phyloP scores from a whole-genome alignment of 2,113 vertebrate genomes.

The Gymnarchus niloticus region DNA sequence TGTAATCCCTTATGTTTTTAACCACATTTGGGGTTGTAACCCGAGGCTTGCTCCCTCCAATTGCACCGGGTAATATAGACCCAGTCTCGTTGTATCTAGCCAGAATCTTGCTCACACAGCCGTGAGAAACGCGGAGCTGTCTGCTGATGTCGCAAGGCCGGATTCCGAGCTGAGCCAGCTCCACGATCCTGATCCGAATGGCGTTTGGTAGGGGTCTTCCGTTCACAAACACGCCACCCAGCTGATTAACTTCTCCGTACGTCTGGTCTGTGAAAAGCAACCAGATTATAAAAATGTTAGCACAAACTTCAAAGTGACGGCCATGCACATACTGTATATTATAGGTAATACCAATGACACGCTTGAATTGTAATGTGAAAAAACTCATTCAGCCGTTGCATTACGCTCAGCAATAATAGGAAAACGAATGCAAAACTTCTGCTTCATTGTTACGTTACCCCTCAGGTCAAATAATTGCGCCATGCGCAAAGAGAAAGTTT shows the following conservation, averaged over 20 bases:
- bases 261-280: constrained; percentile 69
- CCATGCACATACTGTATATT: neutral
- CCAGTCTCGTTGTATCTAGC: constrained; percentile 89
- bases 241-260: constrained; percentile 87
- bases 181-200: constrained; percentile 81
- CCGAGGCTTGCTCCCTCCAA: constrained; percentile 85
- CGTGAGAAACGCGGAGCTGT: constrained; percentile 80
- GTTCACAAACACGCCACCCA: constrained; percentile 88
- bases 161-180: constrained; percentile 85
- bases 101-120: constrained; percentile 86
- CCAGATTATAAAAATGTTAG: neutral
- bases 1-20: constrained; percentile 83
- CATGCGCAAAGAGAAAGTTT: neutral
- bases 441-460: neutral
- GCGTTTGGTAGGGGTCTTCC: constrained; percentile 82
- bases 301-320: neutral
- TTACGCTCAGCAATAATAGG: neutral
- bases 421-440: neutral
- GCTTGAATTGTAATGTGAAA: neutral
- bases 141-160: constrained; percentile 88
- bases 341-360: neutral
- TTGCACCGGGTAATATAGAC: constrained; percentile 84
- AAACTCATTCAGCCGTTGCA: neutral
- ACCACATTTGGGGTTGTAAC: constrained; percentile 89
- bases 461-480: neutral